A percentile compares a stretch with the other conserved stretches of the same genome.
Evolutionary conservation across 2,113 vertebrate genomes (phyloP).

Genomic region (Mormoops blainvillei): DNA sequence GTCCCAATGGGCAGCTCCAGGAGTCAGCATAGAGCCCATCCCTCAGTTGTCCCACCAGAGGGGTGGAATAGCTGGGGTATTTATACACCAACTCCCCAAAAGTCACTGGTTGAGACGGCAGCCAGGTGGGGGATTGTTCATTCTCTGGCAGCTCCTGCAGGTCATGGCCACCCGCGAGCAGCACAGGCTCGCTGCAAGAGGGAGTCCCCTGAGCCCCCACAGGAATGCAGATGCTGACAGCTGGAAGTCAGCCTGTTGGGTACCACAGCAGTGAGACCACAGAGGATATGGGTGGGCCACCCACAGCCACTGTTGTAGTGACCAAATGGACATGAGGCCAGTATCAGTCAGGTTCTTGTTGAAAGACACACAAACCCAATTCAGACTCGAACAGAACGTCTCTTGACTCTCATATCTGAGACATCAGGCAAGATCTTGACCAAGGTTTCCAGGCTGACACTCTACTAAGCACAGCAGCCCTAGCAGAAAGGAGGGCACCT

Average conservation of each 20-base stretch:
- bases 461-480: background rate
- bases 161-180: background rate
- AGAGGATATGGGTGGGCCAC: background rate
- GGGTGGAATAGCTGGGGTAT: background rate
- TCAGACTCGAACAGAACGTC: background rate
- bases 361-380: background rate
- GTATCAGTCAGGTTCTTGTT: background rate
- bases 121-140: background rate
- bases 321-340: background rate
- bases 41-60: background rate
- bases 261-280: background rate
- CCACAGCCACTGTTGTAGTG: background rate
- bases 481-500: background rate
- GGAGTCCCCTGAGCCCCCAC: background rate
- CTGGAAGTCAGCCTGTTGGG: background rate
- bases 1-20: background rate
- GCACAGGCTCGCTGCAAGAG: background rate
- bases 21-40: background rate
- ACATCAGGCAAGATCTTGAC: background rate
- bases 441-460: background rate
- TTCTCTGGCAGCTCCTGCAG: background rate
- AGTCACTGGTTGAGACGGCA: background rate
- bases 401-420: background rate
- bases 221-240: background rate
- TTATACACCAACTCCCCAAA: background rate